Evolutionary conservation across 1,140 invertebrate species (phyloP).

Genomic region (Ridgeia piscesae): DNA sequence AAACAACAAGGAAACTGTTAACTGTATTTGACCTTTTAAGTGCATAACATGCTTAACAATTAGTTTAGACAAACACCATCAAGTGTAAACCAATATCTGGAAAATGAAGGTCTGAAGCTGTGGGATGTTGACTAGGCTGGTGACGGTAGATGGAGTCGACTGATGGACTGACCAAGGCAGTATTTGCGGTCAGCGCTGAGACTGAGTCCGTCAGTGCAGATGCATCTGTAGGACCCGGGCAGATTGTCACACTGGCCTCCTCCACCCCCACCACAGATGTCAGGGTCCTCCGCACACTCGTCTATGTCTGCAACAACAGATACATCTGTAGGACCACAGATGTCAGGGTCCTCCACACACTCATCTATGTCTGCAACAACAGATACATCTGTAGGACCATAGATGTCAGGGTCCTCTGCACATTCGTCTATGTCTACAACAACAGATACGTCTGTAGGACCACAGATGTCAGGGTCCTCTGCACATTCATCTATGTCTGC

Average conservation of each 20-base stretch:
- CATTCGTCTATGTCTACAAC: slow-evolving; percentile 58
- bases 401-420: slow-evolving; percentile 78
- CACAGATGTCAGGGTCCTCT: slow-evolving; percentile 75
- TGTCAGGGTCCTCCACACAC: slow-evolving; percentile 71
- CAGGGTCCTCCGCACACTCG: slow-evolving; percentile 67
- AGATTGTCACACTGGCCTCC: slow-evolving; percentile 81
- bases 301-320: slow-evolving; percentile 70
- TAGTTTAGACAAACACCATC: too few relatives aligned
- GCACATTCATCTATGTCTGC: slow-evolving; percentile 69
- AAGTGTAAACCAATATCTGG: too few relatives aligned
- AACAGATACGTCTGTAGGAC: too few relatives aligned
- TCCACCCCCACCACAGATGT: slow-evolving; percentile 77
- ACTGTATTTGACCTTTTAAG: too few relatives aligned
- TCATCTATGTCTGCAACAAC: slow-evolving; percentile 63
- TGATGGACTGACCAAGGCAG: slow-evolving; percentile 65
- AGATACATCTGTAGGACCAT: slow-evolving; percentile 46
- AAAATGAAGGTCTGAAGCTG: too few relatives aligned
- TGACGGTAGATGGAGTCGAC: too few relatives aligned
- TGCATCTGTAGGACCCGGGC: slow-evolving; percentile 75
- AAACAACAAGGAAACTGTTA: too few relatives aligned
- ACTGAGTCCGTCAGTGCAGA: slow-evolving; percentile 74
- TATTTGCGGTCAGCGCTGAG: slow-evolving; percentile 69
- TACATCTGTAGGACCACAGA: slow-evolving; percentile 80
- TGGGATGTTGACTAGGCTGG: too few relatives aligned
- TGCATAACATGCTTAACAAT: too few relatives aligned